Conservation (phyloP, 2,113 vertebrate genomes). For the Myotis yumanensis region DNA sequence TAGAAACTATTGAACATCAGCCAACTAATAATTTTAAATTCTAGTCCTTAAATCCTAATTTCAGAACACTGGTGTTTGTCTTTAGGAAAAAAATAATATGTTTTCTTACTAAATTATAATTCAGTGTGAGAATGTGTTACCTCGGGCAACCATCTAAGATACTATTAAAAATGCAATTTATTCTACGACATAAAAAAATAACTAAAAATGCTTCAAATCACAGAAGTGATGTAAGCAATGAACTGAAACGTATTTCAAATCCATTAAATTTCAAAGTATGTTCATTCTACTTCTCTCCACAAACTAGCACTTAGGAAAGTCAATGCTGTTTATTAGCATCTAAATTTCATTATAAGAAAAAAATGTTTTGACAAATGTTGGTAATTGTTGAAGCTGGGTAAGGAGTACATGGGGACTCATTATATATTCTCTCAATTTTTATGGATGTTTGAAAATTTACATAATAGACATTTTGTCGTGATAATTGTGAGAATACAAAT, state of each 20-base stretch:
- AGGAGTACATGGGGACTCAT: background rate
- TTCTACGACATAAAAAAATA: constrained; percentile 73
- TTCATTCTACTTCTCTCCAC: constrained; percentile 45
- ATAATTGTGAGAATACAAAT: constrained; percentile 8
- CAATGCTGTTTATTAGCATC: constrained; percentile 42
- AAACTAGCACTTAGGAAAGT: constrained; percentile 43
- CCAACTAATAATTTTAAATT: constrained; percentile 41
- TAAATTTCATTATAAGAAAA: constrained; percentile 55
- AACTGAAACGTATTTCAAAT: constrained; percentile 72
- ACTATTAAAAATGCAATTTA: constrained; percentile 75
- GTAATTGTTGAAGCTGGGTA: constrained; percentile 12
- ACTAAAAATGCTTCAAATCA: constrained; percentile 71
- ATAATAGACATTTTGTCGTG: background rate
- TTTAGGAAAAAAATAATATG: constrained; percentile 56
- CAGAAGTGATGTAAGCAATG: constrained; percentile 71
- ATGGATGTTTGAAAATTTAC: constrained; percentile 21
- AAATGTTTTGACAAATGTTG: constrained; percentile 26
- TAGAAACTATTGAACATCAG: constrained; percentile 49
- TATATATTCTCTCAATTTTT: background rate
- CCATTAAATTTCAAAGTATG: constrained; percentile 65
- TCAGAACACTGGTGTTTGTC: background rate
- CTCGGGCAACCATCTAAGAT: constrained; percentile 72
- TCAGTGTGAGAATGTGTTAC: constrained; percentile 62
- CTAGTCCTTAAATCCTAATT: constrained; percentile 42
- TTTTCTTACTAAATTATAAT: constrained; percentile 68